Percentiles rank a stretch among this genome's conserved stretches.
These are phyloP conservation scores for Ctenoplectra terminalis DNA, from an alignment of 1,140 invertebrate genomes.

Conservation along the genomic window DNA sequence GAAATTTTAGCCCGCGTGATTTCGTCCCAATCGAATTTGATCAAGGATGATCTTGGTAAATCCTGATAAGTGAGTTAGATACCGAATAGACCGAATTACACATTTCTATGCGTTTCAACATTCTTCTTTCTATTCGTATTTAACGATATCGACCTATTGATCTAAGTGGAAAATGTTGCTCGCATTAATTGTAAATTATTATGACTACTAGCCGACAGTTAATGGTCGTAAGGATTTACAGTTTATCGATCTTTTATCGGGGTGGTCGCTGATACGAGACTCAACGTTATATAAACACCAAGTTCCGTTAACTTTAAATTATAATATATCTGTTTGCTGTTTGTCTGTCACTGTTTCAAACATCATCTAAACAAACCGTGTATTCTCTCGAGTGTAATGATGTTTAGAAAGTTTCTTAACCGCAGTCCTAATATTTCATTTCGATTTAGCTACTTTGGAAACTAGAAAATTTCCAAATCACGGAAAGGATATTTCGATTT, in stretches of 20 bases:
- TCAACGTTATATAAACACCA: slow-evolving; percentile 33
- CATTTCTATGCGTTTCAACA: background rate
- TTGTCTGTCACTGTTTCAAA: too few relatives aligned
- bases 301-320: too few relatives aligned
- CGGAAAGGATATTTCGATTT: too few relatives aligned
- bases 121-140: background rate
- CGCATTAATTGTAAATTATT: slow-evolving; percentile 37
- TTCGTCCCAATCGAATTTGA: slow-evolving; percentile 11
- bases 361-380: too few relatives aligned
- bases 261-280: slow-evolving; percentile 3
- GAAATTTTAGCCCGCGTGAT: background rate
- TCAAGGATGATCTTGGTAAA: slow-evolving; percentile 7
- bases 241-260: slow-evolving; percentile 44
- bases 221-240: slow-evolving; percentile 41
- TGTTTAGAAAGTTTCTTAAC: too few relatives aligned
- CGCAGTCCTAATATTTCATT: too few relatives aligned
- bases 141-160: background rate
- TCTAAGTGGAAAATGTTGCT: background rate
- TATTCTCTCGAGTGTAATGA: too few relatives aligned
- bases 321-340: too few relatives aligned
- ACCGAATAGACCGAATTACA: background rate
- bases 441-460: too few relatives aligned
- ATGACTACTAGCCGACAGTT: slow-evolving; percentile 39
- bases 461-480: too few relatives aligned
- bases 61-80: background rate